Base-by-base conservation (phyloP, 2,888 invertebrate species). In the Dolichomitus sp. region DNA sequence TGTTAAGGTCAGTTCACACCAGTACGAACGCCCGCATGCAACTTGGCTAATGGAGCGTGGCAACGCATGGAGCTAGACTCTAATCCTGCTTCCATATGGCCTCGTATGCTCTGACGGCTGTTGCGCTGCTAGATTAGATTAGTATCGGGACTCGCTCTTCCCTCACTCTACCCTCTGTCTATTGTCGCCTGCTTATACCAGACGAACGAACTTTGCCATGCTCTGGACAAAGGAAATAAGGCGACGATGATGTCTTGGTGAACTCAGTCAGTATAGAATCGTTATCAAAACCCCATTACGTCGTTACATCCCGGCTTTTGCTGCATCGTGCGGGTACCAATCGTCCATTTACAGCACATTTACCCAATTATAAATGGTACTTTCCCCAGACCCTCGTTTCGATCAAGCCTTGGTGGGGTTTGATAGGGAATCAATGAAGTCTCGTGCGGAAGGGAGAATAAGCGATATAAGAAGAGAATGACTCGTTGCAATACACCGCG, bases 11-110 rank as follows among this genome's bases (percentile, higher is more conserved):
- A 40, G 40, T 57, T 54, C 45, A 72, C 33, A 57, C 23, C 19
- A 30, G 14, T 14, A 2, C 11, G 11, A 11, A 70, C 17, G 48
- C 57, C 50, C 42, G 57, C 37, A 42, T n/a, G 9, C n/a, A 17
- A 42, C 23, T 42, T 45, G 59, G 33, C 72, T 79, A 75, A 84
- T 79, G 57, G 72, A 79, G 75, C 66, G 75, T 76, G 76, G 30
- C 70, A 76, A 68, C 65, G 50, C 17, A 37, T 17, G 59, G 37
- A 17, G 50, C 40, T 42, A 70, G 52, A n/a, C 50, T 81, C 63
- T 75, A 84, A 84, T 84, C 81, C 75, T 42, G 78, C 74, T 74
- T 79, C 78, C 78, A 75, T 75, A 75, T 63, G 84, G 75, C 66
- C 75, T 72, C 72, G 65, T 57, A 19, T 40, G 27, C 76, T 68